Evolutionary conservation across 2,797 vertebrate species (phyloP).

Genomic region (Crossoptilon crossoptilon): DNA sequence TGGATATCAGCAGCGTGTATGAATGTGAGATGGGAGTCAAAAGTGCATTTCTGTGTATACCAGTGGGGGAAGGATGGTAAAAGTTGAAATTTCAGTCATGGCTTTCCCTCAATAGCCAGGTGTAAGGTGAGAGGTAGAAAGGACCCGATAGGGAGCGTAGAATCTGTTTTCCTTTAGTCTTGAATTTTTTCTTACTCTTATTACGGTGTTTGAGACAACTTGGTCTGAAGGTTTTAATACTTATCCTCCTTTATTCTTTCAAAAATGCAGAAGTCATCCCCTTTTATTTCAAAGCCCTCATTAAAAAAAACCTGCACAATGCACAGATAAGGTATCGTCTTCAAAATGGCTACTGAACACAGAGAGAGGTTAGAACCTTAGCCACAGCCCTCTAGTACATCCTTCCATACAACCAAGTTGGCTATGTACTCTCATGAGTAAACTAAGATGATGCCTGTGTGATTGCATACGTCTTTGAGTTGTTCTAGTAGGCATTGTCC

Average conservation of each 20-base stretch:
- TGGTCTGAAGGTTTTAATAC: neutral
- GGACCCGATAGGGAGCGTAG: neutral
- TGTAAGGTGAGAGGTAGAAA: neutral
- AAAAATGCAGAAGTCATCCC: neutral
- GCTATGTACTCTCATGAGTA: fast-evolving
- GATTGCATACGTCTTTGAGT: fast-evolving
- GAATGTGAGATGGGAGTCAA: neutral
- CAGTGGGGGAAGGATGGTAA: neutral
- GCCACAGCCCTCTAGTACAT: neutral
- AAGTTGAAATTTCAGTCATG: neutral
- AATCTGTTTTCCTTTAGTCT: neutral
- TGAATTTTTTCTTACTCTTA: neutral
- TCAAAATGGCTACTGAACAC: neutral
- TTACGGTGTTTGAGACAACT: neutral
- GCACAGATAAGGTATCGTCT: neutral
- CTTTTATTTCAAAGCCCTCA: neutral
- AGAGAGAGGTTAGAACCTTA: neutral
- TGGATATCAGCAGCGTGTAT: neutral
- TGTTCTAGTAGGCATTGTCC: neutral
- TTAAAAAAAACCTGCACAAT: neutral
- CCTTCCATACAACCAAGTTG: neutral
- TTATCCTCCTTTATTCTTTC: neutral
- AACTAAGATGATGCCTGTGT: neutral
- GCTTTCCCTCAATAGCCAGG: neutral
- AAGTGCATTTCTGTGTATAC: neutral